Evolutionary conservation across 2,797 vertebrate species (phyloP).

Genomic region (Miichthys miiuy): DNA sequence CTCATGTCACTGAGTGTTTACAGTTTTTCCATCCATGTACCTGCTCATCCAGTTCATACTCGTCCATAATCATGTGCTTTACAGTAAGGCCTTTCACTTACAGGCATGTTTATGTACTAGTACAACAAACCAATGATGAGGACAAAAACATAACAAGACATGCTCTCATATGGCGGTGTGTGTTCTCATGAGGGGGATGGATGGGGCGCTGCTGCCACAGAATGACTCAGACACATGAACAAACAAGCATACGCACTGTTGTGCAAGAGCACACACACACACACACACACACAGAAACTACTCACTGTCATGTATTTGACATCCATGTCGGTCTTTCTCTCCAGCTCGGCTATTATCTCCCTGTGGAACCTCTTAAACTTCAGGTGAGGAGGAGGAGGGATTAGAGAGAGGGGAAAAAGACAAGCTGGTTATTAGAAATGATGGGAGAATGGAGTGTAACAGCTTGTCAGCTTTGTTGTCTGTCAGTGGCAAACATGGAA

Average conservation of each 20-base stretch:
- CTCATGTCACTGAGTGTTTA: not conserved
- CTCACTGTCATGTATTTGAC: conserved; percentile 98
- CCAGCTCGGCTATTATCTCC: conserved; percentile 94
- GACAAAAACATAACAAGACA: conserved; percentile 8
- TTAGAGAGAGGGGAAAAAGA: conserved; percentile 31
- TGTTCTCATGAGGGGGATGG: not conserved
- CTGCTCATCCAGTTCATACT: not conserved
- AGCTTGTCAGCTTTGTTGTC: conserved; percentile 51
- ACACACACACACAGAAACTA: too few relatives aligned
- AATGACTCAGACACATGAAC: conserved; percentile 10
- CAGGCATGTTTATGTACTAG: not conserved
- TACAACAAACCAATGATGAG: not conserved
- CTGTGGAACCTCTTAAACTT: conserved; percentile 97
- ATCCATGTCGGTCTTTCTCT: conserved; percentile 96
- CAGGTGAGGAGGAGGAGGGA: conserved; percentile 42
- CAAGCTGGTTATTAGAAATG: conserved; percentile 51
- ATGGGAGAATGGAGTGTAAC: conserved; percentile 17
- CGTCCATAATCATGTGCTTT: not conserved
- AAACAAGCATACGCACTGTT: not conserved
- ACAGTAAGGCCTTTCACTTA: not conserved
- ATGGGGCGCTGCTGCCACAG: not conserved
- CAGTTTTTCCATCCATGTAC: not conserved
- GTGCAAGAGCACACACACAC: not conserved
- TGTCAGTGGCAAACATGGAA: conserved; percentile 31
- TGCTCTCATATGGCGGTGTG: not conserved